Evolutionary conservation across 2,888 invertebrate genomes (phyloP).

Genomic region (Volucella bombylans): DNA sequence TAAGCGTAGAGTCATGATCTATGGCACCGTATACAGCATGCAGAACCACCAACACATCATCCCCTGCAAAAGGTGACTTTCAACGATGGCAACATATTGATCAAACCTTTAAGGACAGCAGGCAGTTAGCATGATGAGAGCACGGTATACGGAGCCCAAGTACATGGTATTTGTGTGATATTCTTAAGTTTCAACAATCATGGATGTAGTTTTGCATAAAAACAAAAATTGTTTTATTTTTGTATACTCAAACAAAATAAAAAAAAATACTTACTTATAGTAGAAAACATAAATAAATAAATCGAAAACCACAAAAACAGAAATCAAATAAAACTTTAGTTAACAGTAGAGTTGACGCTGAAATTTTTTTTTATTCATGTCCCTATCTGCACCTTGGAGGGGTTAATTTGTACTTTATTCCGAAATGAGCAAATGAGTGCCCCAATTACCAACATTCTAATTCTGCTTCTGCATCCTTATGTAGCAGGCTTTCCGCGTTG

Average conservation of each 20-base stretch:
- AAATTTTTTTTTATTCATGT: background rate
- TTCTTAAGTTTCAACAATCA: conserved; percentile 80
- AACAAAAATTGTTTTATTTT: conserved; percentile 64
- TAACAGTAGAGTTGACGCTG: conserved; percentile 5
- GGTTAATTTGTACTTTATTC: too few relatives aligned
- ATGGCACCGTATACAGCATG: conserved; percentile 56
- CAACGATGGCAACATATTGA: conserved; percentile 18
- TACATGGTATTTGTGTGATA: conserved; percentile 81
- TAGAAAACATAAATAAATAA: conserved; percentile 47
- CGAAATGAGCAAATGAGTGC: too few relatives aligned
- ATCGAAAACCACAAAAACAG: conserved; percentile 23
- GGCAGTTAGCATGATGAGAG: conserved; percentile 45
- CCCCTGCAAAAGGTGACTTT: conserved; percentile 4
- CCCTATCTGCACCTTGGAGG: too few relatives aligned
- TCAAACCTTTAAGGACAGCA: background rate
- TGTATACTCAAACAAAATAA: conserved; percentile 45
- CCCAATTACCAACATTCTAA: too few relatives aligned
- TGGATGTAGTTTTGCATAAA: conserved; percentile 71
- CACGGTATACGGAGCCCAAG: conserved; percentile 66
- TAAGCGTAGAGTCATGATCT: conserved; percentile 71
- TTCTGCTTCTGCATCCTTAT: too few relatives aligned
- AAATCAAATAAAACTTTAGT: conserved; percentile 63
- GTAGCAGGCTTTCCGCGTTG: too few relatives aligned
- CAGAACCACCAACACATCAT: background rate
- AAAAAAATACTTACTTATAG: conserved; percentile 55